Conservation (phyloP, 2,113 vertebrate species). For the Dasyprocta punctata region DNA sequence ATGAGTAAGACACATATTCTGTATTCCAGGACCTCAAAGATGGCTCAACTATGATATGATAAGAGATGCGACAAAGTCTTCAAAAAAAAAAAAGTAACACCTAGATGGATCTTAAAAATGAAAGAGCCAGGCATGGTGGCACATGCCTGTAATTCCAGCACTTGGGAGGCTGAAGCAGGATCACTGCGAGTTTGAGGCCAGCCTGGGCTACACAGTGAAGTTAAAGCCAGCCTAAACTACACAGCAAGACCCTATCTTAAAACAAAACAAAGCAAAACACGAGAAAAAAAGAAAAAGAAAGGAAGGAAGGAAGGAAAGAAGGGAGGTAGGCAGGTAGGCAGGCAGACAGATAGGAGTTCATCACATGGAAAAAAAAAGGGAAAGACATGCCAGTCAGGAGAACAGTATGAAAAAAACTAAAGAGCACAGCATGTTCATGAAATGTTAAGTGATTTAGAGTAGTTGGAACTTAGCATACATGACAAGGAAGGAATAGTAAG, state of each 20-base stretch:
- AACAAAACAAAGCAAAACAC: background rate
- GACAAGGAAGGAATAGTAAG: background rate
- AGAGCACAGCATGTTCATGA: background rate
- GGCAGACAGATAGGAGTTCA: background rate
- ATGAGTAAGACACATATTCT: background rate
- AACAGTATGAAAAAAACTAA: background rate
- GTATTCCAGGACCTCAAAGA: background rate
- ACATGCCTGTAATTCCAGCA: background rate
- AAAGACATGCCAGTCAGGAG: background rate
- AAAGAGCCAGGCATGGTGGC: background rate
- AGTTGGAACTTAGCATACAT: background rate
- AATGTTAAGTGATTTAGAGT: conserved; percentile 35
- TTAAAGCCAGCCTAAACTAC: background rate
- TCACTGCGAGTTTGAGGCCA: background rate
- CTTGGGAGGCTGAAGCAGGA: background rate
- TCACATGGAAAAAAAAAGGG: background rate
- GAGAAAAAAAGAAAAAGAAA: too few species aligned
- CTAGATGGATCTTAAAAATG: conserved; percentile 53
- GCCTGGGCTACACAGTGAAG: background rate
- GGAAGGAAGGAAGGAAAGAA: too few species aligned
- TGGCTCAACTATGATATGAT: background rate
- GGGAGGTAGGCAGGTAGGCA: too few species aligned
- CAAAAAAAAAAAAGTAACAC: background rate
- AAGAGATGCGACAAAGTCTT: background rate
- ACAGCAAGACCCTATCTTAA: background rate